Conservation (phyloP, 1,140 invertebrate species). For the Ceratina calcarata region DNA sequence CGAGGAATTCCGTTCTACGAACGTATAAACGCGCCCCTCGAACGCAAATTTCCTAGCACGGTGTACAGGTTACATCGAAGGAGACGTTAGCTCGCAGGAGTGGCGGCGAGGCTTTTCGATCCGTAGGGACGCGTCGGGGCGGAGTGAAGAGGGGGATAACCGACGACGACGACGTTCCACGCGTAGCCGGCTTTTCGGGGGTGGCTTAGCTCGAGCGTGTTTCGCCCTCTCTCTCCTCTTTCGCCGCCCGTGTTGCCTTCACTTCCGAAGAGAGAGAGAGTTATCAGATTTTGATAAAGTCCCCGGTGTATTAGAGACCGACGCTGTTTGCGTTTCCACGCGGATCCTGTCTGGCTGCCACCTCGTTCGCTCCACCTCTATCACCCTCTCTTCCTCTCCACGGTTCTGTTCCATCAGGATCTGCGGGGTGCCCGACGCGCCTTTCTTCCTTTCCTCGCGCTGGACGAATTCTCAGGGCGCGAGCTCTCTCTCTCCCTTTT, state of each 20-base stretch:
- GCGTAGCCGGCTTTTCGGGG: slow-evolving; percentile 65
- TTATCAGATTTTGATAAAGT: slow-evolving; percentile 76
- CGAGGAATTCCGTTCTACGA: background rate
- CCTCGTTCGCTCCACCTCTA: slow-evolving; percentile 39
- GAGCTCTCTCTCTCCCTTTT: background rate
- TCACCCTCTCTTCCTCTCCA: background rate
- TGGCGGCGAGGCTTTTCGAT: slow-evolving; percentile 43
- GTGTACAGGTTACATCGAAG: slow-evolving; percentile 44
- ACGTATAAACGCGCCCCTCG: slow-evolving; percentile 8
- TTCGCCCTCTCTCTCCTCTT: slow-evolving; percentile 55
- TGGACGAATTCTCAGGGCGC: slow-evolving; percentile 25
- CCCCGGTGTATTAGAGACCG: slow-evolving; percentile 67
- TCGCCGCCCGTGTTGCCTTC: slow-evolving; percentile 51
- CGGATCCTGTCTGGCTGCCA: slow-evolving; percentile 62
- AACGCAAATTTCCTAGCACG: slow-evolving; percentile 34
- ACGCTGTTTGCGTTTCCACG: slow-evolving; percentile 69
- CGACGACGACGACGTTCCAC: slow-evolving; percentile 58
- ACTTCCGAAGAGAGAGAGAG: slow-evolving; percentile 50
- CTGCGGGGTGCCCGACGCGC: slow-evolving; percentile 45
- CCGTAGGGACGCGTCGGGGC: slow-evolving; percentile 35
- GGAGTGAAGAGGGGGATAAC: slow-evolving; percentile 47
- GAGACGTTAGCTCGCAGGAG: slow-evolving; percentile 35
- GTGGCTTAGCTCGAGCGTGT: slow-evolving; percentile 63
- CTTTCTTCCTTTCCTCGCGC: slow-evolving; percentile 18
- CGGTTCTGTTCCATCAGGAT: slow-evolving; percentile 49